A percentile compares a stretch with the other conserved stretches of the same genome.
phyloP scores from a whole-genome alignment of 2,888 invertebrate species.

The Bugulina stolonifera region DNA sequence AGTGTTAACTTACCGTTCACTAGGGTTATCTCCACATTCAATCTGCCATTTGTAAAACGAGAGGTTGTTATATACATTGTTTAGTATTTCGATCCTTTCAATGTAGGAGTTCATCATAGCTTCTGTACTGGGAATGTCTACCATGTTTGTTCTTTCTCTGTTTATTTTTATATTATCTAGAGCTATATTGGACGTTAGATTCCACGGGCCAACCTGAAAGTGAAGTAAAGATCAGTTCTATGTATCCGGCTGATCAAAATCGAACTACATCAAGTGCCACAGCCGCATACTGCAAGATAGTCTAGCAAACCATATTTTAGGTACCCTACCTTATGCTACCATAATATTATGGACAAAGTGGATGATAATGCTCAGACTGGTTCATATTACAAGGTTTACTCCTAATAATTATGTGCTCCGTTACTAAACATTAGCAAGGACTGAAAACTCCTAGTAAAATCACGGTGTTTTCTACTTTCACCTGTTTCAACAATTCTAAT shows the following conservation, averaged over 20 bases:
- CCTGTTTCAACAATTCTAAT: background rate
- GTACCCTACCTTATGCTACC: no score
- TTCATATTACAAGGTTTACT: no score
- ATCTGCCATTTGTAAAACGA: slow-evolving; percentile 19
- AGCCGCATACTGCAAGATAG: no score
- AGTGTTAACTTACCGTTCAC: background rate
- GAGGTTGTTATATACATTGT: slow-evolving; percentile 16
- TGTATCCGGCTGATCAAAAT: no score
- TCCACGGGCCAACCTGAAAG: slow-evolving; percentile 23
- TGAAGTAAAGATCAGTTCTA: no score
- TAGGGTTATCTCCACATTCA: slow-evolving; percentile 23
- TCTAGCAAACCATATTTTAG: no score
- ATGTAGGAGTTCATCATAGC: slow-evolving; percentile 22
- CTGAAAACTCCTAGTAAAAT: no score
- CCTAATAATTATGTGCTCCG: no score
- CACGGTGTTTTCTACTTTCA: background rate
- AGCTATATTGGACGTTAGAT: slow-evolving; percentile 26
- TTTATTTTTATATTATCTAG: slow-evolving; percentile 17
- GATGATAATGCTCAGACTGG: no score
- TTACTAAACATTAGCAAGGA: no score
- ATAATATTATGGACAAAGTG: no score
- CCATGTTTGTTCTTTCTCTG: slow-evolving; percentile 12
- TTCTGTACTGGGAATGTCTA: slow-evolving; percentile 16
- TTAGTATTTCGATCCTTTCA: slow-evolving; percentile 4
- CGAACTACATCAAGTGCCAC: no score